Evolutionary conservation across 2,888 invertebrate species (phyloP).

Genomic region (Labia minor): DNA sequence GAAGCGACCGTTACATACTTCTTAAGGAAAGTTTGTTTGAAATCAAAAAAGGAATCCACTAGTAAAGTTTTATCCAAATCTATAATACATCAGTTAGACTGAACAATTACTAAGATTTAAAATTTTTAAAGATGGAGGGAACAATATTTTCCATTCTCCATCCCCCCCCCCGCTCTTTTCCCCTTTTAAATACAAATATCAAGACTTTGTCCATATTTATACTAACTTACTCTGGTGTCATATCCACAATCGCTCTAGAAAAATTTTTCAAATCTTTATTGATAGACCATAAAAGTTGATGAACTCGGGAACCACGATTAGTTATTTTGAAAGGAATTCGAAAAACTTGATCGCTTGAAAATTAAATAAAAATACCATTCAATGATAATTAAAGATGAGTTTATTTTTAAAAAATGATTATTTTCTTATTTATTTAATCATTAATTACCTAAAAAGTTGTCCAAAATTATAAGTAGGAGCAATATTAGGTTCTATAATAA

Average conservation of each 20-base stretch:
- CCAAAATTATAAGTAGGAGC: constrained; percentile 48
- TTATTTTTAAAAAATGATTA: too few species aligned
- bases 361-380: background rate
- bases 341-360: background rate
- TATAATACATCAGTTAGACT: too few species aligned
- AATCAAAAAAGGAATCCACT: too few species aligned
- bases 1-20: too few species aligned
- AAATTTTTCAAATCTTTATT: background rate
- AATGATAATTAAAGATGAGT: constrained; percentile 14
- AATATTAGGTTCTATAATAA: constrained; percentile 49
- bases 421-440: background rate
- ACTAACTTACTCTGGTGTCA: constrained; percentile 8
- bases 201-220: too few species aligned
- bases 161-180: too few species aligned
- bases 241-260: background rate
- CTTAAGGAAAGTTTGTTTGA: too few species aligned
- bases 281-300: background rate
- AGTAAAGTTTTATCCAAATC: too few species aligned
- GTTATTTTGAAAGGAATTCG: background rate
- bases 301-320: background rate
- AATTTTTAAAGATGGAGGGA: too few species aligned
- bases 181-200: too few species aligned
- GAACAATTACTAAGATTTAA: too few species aligned
- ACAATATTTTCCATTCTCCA: too few species aligned
- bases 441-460: constrained; percentile 48